phyloP scores from a whole-genome alignment of 2,888 invertebrate species.

The Drosophila mulleri region DNA sequence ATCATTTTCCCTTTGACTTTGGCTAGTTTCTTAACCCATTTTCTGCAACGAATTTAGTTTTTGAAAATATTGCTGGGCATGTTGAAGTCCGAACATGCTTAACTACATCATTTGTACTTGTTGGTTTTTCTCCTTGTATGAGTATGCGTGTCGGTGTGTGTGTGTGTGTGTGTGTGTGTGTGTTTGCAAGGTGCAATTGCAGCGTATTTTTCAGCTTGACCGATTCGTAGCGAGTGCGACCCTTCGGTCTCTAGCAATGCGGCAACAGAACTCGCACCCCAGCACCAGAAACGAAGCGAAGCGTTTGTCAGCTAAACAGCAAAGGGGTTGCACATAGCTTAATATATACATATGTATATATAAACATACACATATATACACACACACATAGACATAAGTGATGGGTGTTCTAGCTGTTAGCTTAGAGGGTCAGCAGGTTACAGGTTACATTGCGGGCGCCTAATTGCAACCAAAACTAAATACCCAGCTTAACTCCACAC shows the following conservation, averaged over 20 bases:
- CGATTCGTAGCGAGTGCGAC: slow-evolving; percentile 71
- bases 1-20: not conserved
- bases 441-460: slow-evolving; percentile 47
- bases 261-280: slow-evolving; percentile 70
- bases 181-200: slow-evolving; percentile 77
- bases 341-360: slow-evolving; percentile 1
- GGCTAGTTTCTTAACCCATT: not conserved
- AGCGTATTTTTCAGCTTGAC: slow-evolving; percentile 81
- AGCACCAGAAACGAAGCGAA: slow-evolving; percentile 53
- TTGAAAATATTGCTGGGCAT: slow-evolving; percentile 6
- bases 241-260: slow-evolving; percentile 55
- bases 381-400: slow-evolving; percentile 17
- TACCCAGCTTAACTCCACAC: slow-evolving; percentile 3
- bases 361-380: not conserved
- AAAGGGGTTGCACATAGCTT: slow-evolving; percentile 64
- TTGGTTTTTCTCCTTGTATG: slow-evolving; percentile 4
- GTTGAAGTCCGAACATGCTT: slow-evolving; percentile 16
- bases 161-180: slow-evolving; percentile 17
- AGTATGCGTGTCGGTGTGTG: slow-evolving; percentile 11
- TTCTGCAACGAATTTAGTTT: not conserved
- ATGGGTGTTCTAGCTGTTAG: slow-evolving; percentile 45
- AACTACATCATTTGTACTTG: slow-evolving; percentile 30
- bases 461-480: slow-evolving; percentile 65
- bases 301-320: slow-evolving; percentile 64
- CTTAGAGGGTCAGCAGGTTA: slow-evolving; percentile 81